A percentile compares a stretch with the other conserved stretches of the same genome.
These are phyloP conservation scores for Perca schrenkii DNA, from an alignment of 2,113 vertebrate species.

Conservation along the genomic window DNA sequence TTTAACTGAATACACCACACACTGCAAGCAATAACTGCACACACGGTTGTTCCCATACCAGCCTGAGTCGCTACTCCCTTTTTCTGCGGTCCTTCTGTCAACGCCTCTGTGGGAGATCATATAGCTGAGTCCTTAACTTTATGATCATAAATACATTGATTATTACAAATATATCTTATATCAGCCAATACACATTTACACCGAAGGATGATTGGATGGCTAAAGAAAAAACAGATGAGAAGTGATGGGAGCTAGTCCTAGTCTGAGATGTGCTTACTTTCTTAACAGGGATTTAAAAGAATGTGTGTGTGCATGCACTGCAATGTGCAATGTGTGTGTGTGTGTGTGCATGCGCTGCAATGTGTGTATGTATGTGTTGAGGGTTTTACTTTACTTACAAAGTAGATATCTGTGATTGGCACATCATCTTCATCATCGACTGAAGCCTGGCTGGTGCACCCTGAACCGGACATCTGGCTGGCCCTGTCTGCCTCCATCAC, in stretches of 20 bases:
- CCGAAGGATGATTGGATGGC: constrained; percentile 13
- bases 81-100: constrained; percentile 42
- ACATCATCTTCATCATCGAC: constrained; percentile 93
- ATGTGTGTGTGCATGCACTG: background rate
- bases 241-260: constrained; percentile 22
- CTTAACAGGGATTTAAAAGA: background rate
- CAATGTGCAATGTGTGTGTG: background rate
- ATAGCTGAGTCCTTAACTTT: constrained; percentile 24
- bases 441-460: constrained; percentile 94
- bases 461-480: constrained; percentile 92
- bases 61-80: constrained; percentile 33
- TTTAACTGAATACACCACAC: constrained; percentile 48
- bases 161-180: background rate
- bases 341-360: no score
- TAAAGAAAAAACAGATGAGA: constrained; percentile 30
- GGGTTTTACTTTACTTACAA: constrained; percentile 86
- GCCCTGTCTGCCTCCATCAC: constrained; percentile 85
- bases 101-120: constrained; percentile 65
- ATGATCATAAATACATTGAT: background rate
- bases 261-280: background rate
- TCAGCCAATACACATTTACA: background rate
- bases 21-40: constrained; percentile 53
- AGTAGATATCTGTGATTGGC: constrained; percentile 95
- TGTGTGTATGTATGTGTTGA: constrained; percentile 5
- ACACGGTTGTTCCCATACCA: constrained; percentile 53